These are phyloP conservation scores for Delichon dasypus DNA, from an alignment of 2,797 vertebrate species.

Conservation along the genomic window DNA sequence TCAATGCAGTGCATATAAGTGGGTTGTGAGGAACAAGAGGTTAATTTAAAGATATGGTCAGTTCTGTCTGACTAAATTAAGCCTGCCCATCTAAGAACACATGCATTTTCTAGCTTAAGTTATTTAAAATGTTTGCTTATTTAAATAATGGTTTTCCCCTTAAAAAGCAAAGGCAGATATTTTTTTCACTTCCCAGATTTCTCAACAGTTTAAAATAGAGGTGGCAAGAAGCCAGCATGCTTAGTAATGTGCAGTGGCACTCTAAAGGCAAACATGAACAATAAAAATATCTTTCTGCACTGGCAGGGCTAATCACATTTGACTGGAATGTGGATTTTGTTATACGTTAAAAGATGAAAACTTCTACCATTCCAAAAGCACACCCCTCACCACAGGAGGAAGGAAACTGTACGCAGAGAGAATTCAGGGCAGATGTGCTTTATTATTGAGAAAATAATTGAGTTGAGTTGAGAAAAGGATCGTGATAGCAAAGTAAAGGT, in stretches of 20 bases:
- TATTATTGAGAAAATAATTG: too few species aligned
- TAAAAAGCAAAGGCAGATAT: slow-evolving; percentile 48
- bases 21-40: not conserved
- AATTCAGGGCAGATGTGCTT: slow-evolving; percentile 5
- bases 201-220: slow-evolving; percentile 50
- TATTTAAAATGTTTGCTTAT: slow-evolving; percentile 24
- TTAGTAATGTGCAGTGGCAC: not conserved
- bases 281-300: not conserved
- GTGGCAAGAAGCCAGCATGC: slow-evolving; percentile 11
- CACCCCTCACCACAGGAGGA: not conserved
- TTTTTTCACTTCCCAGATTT: slow-evolving; percentile 47
- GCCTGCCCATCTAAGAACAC: not conserved
- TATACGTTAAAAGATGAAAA: slow-evolving; percentile 3
- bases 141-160: slow-evolving; percentile 31
- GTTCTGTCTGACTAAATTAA: slow-evolving; percentile 19
- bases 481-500: not conserved
- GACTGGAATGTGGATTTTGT: slow-evolving; percentile 26
- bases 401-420: slow-evolving; percentile 1
- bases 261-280: not conserved
- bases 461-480: not conserved
- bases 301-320: not conserved
- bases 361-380: slow-evolving; percentile 7
- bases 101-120: slow-evolving; percentile 1
- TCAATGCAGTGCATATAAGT: slow-evolving; percentile 15
- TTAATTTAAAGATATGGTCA: slow-evolving; percentile 24